Base-by-base conservation (phyloP, 2,888 invertebrate genomes). In the Physocephala rufipes region DNA sequence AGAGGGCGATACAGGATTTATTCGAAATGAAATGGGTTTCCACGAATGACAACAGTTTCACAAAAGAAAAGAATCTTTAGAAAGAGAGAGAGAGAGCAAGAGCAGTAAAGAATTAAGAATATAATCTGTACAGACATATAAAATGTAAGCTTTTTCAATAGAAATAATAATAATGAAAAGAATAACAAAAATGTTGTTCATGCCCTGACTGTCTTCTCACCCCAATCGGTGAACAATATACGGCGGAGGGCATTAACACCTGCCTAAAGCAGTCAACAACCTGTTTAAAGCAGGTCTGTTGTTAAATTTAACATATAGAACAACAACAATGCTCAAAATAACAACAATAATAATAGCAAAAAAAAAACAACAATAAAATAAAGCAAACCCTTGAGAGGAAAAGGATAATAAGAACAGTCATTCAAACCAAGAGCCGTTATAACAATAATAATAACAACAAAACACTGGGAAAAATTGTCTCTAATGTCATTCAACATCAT, bases 201-300 rank as follows among this genome's bases (percentile, higher is more conserved):
- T 15, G 19, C 26, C 24, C 24, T 55, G 16, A 7, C n/a, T 12
- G 12, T 24, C 36, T 3, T 13, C 7, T n/a, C 53, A n/a, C 36
- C 36, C 21, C 65, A 64, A 24, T 58, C 30, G 58, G 5, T 24
- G 9, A 21, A 7, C 49, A 49, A n/a, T 62, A n/a, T 24, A 53
- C 24, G 59, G 64, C 71, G 47, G 71, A 71, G 71, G 71, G 55
- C 68, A 65, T 71, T 71, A 71, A 68, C 71, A 71, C 71, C 67
- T 71, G 68, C 71, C 58, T 24, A 64, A 68, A 68, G 68, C 68
- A 68, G 68, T 59, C 64, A 71, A 68, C 21, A 51, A 65, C 43
- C n/a, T 36, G 43, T 63, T 45, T 47, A 49, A 64, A 15, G 19
- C 36, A 51, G 30, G 30, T 30, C 36, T 4, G 45, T 59, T n/a